Percentiles rank a stretch among this genome's conserved stretches.
phyloP scores from a whole-genome alignment of 2,797 vertebrate genomes.

The Mus minutoides region DNA sequence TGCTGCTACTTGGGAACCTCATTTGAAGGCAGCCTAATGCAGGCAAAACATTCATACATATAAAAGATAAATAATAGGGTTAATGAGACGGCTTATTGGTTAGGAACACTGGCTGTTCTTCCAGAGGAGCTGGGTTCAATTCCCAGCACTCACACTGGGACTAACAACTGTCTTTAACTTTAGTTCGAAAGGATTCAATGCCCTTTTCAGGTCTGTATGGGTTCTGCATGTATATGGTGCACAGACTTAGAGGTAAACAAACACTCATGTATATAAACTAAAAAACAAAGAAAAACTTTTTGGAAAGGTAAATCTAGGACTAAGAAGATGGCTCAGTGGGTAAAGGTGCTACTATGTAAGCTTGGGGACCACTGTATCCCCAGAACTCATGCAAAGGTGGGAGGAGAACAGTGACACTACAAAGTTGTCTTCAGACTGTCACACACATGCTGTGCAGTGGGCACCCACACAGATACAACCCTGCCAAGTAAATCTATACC shows the following conservation, averaged over 20 bases:
- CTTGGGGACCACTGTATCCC: background rate
- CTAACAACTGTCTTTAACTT: background rate
- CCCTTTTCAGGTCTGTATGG: background rate
- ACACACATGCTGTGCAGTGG: background rate
- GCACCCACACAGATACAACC: background rate
- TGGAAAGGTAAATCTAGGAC: background rate
- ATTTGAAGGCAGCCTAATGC: background rate
- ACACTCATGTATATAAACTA: background rate
- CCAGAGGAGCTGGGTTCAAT: background rate
- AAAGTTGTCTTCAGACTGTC: background rate
- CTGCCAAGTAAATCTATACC: background rate
- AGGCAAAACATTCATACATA: background rate
- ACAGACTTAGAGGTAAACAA: background rate
- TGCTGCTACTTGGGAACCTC: background rate
- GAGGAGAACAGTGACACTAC: background rate
- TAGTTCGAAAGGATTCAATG: background rate
- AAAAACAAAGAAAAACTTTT: background rate
- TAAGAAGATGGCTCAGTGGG: background rate
- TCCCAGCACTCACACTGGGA: background rate
- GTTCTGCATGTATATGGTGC: background rate
- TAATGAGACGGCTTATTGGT: background rate
- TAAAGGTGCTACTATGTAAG: background rate
- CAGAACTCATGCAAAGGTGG: background rate
- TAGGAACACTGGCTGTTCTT: background rate
- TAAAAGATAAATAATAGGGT: background rate